These are phyloP conservation scores for Empidonax alnorum DNA, from an alignment of 2,113 vertebrate genomes.

Conservation along the genomic window DNA sequence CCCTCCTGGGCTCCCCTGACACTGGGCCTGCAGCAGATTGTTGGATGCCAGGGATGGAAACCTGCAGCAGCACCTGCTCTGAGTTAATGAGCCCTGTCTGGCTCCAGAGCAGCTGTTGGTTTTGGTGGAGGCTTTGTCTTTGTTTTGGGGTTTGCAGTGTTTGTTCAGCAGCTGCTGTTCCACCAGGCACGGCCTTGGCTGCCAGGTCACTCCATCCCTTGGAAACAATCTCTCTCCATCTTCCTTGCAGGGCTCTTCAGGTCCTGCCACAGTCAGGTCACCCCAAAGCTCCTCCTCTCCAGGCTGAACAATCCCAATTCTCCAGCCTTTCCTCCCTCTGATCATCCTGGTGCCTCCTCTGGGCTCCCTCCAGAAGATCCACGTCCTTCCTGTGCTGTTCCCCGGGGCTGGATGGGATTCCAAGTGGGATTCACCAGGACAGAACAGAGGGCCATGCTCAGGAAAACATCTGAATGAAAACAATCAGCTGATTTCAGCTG, in stretches of 20 bases:
- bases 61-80: not conserved
- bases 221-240: not conserved
- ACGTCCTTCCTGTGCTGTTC: not conserved
- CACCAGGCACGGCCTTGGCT: rapidly evolving
- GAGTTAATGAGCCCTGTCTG: not conserved
- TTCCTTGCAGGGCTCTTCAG: not conserved
- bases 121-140: not conserved
- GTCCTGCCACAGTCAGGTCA: rapidly evolving
- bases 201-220: not conserved
- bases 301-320: not conserved
- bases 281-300: not conserved
- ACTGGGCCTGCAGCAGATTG: not conserved
- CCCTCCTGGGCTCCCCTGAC: rapidly evolving
- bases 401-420: not conserved
- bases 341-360: not conserved
- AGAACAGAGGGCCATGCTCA: not conserved
- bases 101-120: not conserved
- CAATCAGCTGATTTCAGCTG: not conserved
- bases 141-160: not conserved
- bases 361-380: not conserved
- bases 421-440: not conserved
- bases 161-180: not conserved
- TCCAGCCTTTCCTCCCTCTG: not conserved
- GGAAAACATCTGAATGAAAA: not conserved
- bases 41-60: not conserved